Conservation (phyloP, 2,888 invertebrate species). For the Torymus aiolomorphi region DNA sequence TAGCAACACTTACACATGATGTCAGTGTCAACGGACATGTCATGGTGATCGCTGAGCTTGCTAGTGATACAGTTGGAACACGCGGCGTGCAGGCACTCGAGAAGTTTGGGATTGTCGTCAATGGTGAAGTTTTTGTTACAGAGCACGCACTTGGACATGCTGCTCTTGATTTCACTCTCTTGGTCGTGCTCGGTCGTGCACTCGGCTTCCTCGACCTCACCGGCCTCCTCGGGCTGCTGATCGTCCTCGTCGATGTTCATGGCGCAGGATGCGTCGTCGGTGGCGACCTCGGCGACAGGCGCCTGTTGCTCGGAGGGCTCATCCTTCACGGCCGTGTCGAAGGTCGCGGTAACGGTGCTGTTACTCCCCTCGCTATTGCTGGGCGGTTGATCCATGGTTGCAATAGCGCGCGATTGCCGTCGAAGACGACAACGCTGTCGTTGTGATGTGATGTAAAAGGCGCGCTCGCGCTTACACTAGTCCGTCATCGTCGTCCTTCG, state of each 20-base stretch:
- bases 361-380: slow-evolving; percentile 4
- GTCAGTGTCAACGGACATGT: slow-evolving; percentile 44
- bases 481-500: too few relatives aligned
- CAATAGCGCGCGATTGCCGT: neutral
- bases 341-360: slow-evolving; percentile 55
- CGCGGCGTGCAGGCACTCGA: slow-evolving; percentile 92
- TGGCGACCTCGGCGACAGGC: slow-evolving; percentile 47
- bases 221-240: slow-evolving; percentile 66
- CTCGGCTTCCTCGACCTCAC: slow-evolving; percentile 64
- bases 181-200: slow-evolving; percentile 65
- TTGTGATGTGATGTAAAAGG: too few relatives aligned
- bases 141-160: slow-evolving; percentile 75
- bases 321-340: slow-evolving; percentile 65
- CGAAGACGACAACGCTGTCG: too few relatives aligned
- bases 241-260: slow-evolving; percentile 51
- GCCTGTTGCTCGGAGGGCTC: slow-evolving; percentile 69
- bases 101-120: slow-evolving; percentile 84
- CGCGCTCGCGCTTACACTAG: too few relatives aligned
- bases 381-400: slow-evolving; percentile 32
- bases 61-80: slow-evolving; percentile 86
- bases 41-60: slow-evolving; percentile 72
- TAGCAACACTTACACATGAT: slow-evolving; percentile 23
- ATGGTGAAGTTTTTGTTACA: slow-evolving; percentile 76
- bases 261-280: slow-evolving; percentile 58
- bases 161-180: slow-evolving; percentile 64